Evolutionary conservation across 37 sponge, comb jelly and placozoan species (phyloP).

Genomic region (Beroe ovata): DNA sequence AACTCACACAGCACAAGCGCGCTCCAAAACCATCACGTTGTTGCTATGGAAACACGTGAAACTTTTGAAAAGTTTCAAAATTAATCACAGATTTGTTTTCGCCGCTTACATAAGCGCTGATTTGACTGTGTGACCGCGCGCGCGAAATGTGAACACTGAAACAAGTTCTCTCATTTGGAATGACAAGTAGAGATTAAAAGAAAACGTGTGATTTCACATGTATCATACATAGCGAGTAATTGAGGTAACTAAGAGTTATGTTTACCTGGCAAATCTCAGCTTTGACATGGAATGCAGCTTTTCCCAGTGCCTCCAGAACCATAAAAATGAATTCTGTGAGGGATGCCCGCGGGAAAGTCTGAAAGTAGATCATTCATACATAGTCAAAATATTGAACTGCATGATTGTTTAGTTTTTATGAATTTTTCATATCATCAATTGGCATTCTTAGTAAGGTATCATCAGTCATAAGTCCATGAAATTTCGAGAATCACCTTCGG

Average conservation of each 20-base stretch:
- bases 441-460: too few relatives aligned
- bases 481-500: neutral
- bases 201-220: too few relatives aligned
- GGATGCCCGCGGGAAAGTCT: conserved; percentile 43
- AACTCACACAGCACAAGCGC: too few relatives aligned
- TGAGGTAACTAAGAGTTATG: too few relatives aligned
- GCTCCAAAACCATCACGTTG: conserved; percentile 48
- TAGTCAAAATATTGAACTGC: too few relatives aligned
- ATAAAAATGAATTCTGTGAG: conserved; percentile 22
- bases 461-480: too few relatives aligned
- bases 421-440: too few relatives aligned
- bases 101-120: neutral
- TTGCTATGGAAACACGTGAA: conserved; percentile 8
- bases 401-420: too few relatives aligned
- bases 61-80: neutral
- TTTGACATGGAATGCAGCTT: conserved; percentile 64
- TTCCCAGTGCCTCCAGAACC: conserved; percentile 36
- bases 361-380: too few relatives aligned
- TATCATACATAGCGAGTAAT: too few relatives aligned
- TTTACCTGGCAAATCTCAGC: conserved; percentile 66
- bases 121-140: neutral
- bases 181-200: too few relatives aligned
- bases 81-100: neutral
- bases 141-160: too few relatives aligned
- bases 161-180: neutral